phyloP scores from a whole-genome alignment of 2,888 invertebrate genomes.

The Nezara viridula region DNA sequence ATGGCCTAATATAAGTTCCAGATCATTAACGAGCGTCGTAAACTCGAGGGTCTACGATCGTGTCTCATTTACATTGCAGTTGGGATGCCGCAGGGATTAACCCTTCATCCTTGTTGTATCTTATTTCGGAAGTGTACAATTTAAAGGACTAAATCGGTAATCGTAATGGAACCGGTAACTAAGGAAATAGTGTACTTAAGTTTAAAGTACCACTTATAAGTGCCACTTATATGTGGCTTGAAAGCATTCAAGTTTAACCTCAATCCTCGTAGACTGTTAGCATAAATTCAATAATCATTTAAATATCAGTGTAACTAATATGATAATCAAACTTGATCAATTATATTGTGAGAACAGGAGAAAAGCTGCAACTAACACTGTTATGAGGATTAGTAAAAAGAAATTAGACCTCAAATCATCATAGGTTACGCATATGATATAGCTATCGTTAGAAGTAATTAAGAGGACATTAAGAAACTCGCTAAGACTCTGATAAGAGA shows the following conservation, averaged over 20 bases:
- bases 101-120: background rate
- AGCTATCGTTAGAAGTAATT: no score
- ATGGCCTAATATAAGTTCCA: background rate
- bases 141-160: background rate
- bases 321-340: no score
- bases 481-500: no score
- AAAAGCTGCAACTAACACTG: no score
- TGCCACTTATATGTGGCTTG: background rate
- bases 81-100: background rate
- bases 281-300: no score
- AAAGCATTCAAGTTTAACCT: background rate
- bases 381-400: no score
- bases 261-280: no score
- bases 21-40: conserved; percentile 10
- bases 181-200: background rate
- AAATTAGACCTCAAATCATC: no score
- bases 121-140: background rate
- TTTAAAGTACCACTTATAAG: background rate
- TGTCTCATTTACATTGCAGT: background rate
- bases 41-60: conserved; percentile 10
- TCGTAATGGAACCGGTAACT: background rate
- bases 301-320: no score
- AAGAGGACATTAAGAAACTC: no score
- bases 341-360: no score
- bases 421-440: no score